phyloP scores from a whole-genome alignment of 2,888 invertebrate genomes.

The Monoplex corrugatus region DNA sequence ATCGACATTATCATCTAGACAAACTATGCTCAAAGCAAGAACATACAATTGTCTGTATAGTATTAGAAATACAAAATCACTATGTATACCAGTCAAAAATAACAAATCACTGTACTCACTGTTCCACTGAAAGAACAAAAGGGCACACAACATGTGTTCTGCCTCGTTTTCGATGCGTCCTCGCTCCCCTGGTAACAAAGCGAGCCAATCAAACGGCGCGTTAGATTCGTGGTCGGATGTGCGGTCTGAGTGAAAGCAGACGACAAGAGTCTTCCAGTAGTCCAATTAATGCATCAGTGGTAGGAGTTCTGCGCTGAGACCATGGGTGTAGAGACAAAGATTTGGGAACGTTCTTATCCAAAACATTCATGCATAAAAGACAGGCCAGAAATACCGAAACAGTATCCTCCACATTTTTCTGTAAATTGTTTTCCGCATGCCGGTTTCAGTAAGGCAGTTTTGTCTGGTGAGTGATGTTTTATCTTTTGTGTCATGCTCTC shows the following conservation, averaged over 20 bases:
- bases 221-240: neutral
- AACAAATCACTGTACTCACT: too few relatives aligned
- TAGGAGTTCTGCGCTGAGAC: too few relatives aligned
- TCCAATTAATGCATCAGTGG: neutral
- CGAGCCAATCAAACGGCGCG: slow-evolving; percentile 13
- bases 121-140: too few relatives aligned
- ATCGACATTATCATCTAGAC: too few relatives aligned
- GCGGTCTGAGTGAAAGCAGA: neutral
- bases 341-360: neutral
- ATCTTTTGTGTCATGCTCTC: neutral
- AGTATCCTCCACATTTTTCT: neutral
- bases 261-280: neutral
- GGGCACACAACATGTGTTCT: slow-evolving; percentile 21
- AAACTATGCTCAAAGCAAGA: too few relatives aligned
- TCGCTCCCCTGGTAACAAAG: slow-evolving; percentile 42
- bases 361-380: neutral
- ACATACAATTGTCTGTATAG: too few relatives aligned
- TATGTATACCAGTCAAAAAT: too few relatives aligned
- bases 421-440: slow-evolving; percentile 19
- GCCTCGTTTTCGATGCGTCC: slow-evolving; percentile 9
- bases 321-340: neutral
- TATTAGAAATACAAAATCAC: too few relatives aligned
- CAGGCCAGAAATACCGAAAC: slow-evolving; percentile 5
- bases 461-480: slow-evolving; percentile 10
- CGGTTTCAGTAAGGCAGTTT: neutral